Evolutionary conservation across 2,888 invertebrate genomes (phyloP), one percentile per base, ranked within the genome.

Genomic region (Caenorhabditis panamensis): DNA sequence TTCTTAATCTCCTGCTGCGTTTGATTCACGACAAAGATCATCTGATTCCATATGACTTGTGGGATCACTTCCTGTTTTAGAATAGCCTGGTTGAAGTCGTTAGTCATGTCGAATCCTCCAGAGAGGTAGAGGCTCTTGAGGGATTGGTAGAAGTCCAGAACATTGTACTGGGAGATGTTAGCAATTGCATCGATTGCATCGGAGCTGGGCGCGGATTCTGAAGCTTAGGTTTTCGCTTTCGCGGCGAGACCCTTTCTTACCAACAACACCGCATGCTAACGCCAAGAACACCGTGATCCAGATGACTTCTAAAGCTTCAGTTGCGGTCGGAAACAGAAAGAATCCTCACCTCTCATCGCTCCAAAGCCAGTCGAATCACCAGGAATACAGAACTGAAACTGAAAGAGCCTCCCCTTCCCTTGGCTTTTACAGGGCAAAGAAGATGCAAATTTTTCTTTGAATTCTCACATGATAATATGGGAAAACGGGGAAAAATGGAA

Each of bases 41-140:
- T 6, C 16, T 53, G 28, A 26, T 61, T 13, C 18, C 26, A 69
- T 5, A 61, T 18, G 5, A 53, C 47, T 18, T 36, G 31, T 0
- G 61, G 51, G n/a, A 69, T 69, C 1, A 20, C 18, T 11, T 16
- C 0, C 13, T 24, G 4, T 4, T 0, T 2, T 2, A 69, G 20
- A 37, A 69, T 61, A 0, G 18, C 26, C 11, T 1, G 1, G 16
- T 69, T 69, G 41, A 69, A 61, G 3, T 6, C 4, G 28, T 11
- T 6, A n/a, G n/a, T n/a, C n/a, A n/a, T n/a, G n/a, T n/a, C n/a
- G n/a, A 61, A 69, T 24, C 69, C 69, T 3, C 22, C 41, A 0
- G 59, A 51, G 0, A 69, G 41, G 18, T 69, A 69, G 13, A 69
- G 41, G 2, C 49, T 37, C 16, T 47, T 44, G 16, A 69, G 69